Conservation (phyloP, 2,888 invertebrate genomes). For the Drosophila imparisetae region DNA sequence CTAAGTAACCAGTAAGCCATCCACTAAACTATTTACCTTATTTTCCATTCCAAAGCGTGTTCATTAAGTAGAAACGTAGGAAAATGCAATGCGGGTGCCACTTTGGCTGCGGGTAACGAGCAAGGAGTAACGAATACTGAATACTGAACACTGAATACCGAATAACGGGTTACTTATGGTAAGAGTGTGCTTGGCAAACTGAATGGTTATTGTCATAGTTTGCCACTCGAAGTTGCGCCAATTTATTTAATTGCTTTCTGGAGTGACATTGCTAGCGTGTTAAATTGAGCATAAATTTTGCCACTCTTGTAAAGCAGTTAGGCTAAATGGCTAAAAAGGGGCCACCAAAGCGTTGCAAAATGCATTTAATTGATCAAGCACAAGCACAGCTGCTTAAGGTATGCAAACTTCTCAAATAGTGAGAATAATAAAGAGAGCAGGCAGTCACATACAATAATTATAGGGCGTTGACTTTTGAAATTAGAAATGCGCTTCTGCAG, state of each 20-base stretch:
- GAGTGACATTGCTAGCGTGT: slow-evolving; percentile 52
- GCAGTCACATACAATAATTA: neutral
- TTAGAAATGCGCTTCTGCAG: neutral
- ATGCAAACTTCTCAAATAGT: slow-evolving; percentile 2
- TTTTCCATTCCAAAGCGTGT: slow-evolving; percentile 47
- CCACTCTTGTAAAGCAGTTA: slow-evolving; percentile 60
- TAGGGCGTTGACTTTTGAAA: neutral
- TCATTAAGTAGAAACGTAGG: slow-evolving; percentile 36
- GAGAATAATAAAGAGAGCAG: neutral
- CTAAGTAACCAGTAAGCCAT: slow-evolving; percentile 46
- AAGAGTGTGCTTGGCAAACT: slow-evolving; percentile 37
- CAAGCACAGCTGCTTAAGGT: slow-evolving; percentile 1
- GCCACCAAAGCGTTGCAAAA: slow-evolving; percentile 28
- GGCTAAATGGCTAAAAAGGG: slow-evolving; percentile 37
- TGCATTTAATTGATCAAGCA: slow-evolving; percentile 36
- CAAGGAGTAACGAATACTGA: slow-evolving; percentile 5
- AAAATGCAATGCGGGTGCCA: slow-evolving; percentile 30
- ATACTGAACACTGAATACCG: slow-evolving; percentile 1
- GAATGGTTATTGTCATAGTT: slow-evolving; percentile 59
- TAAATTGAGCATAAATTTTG: slow-evolving; percentile 65
- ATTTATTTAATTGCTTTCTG: slow-evolving; percentile 67
- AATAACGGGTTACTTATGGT: slow-evolving; percentile 41
- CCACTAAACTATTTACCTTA: slow-evolving; percentile 52
- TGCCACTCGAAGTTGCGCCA: slow-evolving; percentile 55
- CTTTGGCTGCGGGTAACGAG: slow-evolving; percentile 21